Evolutionary conservation across 2,888 invertebrate species (phyloP).

Genomic region (Mechanitis messenoides): DNA sequence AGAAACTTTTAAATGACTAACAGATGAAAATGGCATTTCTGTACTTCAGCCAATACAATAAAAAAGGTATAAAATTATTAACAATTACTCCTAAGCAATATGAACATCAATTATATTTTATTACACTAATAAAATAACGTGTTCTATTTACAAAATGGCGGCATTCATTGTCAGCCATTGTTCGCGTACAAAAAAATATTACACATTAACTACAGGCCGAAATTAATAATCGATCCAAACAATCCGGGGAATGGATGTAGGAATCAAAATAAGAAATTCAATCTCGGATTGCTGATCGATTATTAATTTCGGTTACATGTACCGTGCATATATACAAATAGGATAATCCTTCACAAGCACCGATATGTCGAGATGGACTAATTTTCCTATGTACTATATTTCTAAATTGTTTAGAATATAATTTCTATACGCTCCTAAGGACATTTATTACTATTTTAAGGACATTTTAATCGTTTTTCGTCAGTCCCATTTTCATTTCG

Average conservation of each 20-base stretch:
- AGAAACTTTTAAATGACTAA: slow-evolving; percentile 12
- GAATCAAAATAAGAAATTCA: no score
- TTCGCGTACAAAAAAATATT: slow-evolving; percentile 33
- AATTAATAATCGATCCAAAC: no score
- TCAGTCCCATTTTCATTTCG: no score
- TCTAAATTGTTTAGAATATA: slow-evolving; percentile 62
- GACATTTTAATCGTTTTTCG: no score
- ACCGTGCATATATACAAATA: slow-evolving; percentile 47
- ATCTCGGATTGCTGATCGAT: no score
- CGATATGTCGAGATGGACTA: slow-evolving; percentile 74
- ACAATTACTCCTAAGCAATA: slow-evolving; percentile 9
- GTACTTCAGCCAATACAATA: neutral
- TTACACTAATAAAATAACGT: slow-evolving; percentile 10
- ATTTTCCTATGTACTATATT: slow-evolving; percentile 47
- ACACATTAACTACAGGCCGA: neutral
- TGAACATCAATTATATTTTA: slow-evolving; percentile 11
- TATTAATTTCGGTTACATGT: slow-evolving; percentile 32
- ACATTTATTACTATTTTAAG: slow-evolving; percentile 33
- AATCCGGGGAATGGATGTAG: no score
- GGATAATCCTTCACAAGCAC: slow-evolving; percentile 66
- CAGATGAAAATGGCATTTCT: slow-evolving; percentile 22
- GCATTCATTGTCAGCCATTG: slow-evolving; percentile 12
- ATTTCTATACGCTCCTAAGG: slow-evolving; percentile 55
- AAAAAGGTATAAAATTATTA: slow-evolving; percentile 6
- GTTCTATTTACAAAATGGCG: slow-evolving; percentile 28